phyloP scores from a whole-genome alignment of 2,113 vertebrate genomes.

The Ia io region DNA sequence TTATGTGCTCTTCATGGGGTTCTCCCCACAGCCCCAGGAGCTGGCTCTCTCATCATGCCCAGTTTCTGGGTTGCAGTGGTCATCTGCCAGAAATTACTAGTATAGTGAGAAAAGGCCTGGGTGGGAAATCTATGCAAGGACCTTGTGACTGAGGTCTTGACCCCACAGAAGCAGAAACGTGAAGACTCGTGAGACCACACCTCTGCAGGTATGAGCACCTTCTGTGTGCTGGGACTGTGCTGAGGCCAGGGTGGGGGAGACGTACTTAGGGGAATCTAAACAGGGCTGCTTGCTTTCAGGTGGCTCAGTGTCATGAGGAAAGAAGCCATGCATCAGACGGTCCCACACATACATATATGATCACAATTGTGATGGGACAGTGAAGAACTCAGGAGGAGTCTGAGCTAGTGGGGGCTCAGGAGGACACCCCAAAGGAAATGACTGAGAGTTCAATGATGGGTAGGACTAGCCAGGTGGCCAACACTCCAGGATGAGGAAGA shows the following conservation, averaged over 20 bases:
- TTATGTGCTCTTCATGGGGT: too few relatives aligned
- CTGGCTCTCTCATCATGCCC: background rate
- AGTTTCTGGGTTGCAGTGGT: background rate
- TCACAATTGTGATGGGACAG: background rate
- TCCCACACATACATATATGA: background rate
- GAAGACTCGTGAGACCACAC: too few relatives aligned
- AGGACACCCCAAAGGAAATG: too few relatives aligned
- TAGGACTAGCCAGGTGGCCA: background rate
- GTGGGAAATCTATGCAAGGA: background rate
- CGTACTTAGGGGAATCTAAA: background rate
- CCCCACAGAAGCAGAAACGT: background rate
- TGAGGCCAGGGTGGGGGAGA: background rate
- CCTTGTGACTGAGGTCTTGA: background rate
- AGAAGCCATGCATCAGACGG: background rate
- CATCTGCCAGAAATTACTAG: background rate
- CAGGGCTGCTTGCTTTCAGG: background rate
- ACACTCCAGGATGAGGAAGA: background rate
- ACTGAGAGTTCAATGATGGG: background rate
- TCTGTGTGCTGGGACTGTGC: background rate
- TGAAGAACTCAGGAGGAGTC: background rate
- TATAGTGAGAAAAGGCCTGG: background rate
- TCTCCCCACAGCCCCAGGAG: background rate
- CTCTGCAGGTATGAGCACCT: background rate
- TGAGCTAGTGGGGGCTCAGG: too few relatives aligned
- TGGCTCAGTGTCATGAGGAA: background rate